phyloP scores from a whole-genome alignment of 2,888 invertebrate genomes.

The Drosophila acutilabella region DNA sequence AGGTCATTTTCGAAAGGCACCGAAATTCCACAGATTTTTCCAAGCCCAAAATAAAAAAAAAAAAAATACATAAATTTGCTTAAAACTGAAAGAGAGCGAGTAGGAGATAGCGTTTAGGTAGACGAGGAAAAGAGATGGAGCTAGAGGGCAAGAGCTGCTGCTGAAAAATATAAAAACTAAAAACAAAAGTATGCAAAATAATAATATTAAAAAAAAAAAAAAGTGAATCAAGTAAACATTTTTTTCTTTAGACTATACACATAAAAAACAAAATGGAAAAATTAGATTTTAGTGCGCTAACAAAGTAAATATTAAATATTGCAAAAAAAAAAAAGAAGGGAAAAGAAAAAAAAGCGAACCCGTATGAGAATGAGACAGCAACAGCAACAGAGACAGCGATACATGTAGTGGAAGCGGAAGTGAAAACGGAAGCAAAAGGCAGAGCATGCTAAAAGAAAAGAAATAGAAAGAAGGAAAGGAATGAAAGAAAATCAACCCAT shows the following conservation, averaged over 20 bases:
- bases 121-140: slow-evolving; percentile 21
- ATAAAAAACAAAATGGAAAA: slow-evolving; percentile 10
- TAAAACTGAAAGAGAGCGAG: slow-evolving; percentile 2
- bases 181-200: slow-evolving; percentile 8
- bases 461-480: slow-evolving; percentile 5
- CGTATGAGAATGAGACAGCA: slow-evolving; percentile 42
- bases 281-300: slow-evolving; percentile 59
- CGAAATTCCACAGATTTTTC: slow-evolving; percentile 49
- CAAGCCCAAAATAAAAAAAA: slow-evolving; percentile 35
- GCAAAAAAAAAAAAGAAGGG: slow-evolving; percentile 21
- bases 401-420: slow-evolving; percentile 9
- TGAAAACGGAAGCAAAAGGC: slow-evolving; percentile 15
- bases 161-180: neutral
- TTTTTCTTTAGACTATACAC: slow-evolving; percentile 69
- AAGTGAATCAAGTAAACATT: slow-evolving; percentile 44
- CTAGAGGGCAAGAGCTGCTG: slow-evolving; percentile 9
- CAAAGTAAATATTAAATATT: slow-evolving; percentile 65
- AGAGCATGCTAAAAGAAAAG: slow-evolving; percentile 21
- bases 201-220: slow-evolving; percentile 5
- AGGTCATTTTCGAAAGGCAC: slow-evolving; percentile 6
- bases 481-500: slow-evolving; percentile 10
- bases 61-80: neutral
- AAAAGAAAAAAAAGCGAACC: slow-evolving; percentile 13
- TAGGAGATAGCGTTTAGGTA: slow-evolving; percentile 14
- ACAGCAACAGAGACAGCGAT: slow-evolving; percentile 17